phyloP scores from a whole-genome alignment of 2,113 vertebrate genomes.

The Ammospiza nelsoni region DNA sequence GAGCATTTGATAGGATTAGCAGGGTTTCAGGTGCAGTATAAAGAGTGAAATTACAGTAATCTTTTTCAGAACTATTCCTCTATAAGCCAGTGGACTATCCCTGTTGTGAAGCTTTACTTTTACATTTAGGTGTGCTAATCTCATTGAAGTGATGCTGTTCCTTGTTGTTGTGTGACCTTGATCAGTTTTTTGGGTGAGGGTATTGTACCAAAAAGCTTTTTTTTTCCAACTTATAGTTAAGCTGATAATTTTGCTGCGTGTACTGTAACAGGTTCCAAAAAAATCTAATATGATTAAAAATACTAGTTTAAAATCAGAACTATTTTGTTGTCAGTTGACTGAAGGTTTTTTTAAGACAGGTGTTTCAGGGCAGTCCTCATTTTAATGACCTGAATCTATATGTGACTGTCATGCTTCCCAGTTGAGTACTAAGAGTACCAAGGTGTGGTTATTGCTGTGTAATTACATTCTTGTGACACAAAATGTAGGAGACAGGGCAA shows the following conservation, averaged over 20 bases:
- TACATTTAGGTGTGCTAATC: background rate
- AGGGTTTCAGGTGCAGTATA: background rate
- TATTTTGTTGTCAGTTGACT: background rate
- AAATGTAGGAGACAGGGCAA: background rate
- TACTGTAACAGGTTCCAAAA: background rate
- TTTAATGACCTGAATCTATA: background rate
- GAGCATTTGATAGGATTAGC: background rate
- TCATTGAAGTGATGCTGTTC: background rate
- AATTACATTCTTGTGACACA: conserved; percentile 9
- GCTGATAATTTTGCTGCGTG: background rate
- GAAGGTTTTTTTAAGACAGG: background rate
- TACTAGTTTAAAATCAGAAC: background rate
- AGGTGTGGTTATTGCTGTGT: background rate
- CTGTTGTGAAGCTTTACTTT: background rate
- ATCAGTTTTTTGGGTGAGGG: background rate
- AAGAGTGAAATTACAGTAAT: background rate
- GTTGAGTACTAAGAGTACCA: background rate
- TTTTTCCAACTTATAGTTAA: background rate
- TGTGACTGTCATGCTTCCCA: background rate
- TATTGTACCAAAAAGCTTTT: background rate
- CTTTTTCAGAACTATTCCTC: background rate
- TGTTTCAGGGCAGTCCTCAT: conserved; percentile 36
- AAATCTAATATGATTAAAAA: background rate
- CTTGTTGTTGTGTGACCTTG: background rate
- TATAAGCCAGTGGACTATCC: background rate